Percentiles rank a stretch among this genome's conserved stretches.
Conservation (phyloP, 2,113 vertebrate genomes). For the Bungarus multicinctus region DNA sequence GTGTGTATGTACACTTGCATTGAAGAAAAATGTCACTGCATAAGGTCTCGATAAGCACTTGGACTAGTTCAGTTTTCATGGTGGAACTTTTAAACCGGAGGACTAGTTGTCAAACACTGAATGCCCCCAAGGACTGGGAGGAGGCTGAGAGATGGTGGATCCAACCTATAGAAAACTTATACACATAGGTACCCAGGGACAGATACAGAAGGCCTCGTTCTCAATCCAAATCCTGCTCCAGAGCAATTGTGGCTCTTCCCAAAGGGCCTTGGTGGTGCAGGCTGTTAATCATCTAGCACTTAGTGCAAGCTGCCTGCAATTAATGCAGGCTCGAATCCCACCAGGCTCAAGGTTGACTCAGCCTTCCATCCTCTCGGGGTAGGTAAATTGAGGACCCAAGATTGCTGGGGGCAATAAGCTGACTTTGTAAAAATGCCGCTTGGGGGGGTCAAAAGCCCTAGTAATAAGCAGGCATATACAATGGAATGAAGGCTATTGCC, state of each 20-base stretch:
- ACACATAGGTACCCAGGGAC: neutral
- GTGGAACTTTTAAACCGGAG: neutral
- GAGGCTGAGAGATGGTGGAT: neutral
- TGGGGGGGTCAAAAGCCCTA: too few species aligned
- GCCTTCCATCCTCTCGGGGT: too few species aligned
- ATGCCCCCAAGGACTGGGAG: neutral
- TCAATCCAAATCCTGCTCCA: neutral
- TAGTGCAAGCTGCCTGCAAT: too few species aligned
- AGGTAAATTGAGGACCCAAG: too few species aligned
- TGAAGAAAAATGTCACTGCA: neutral
- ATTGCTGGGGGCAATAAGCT: too few species aligned
- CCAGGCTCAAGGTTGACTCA: too few species aligned
- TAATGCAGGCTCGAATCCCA: too few species aligned
- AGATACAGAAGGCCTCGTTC: neutral
- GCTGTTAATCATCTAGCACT: too few species aligned
- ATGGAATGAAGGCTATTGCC: too few species aligned
- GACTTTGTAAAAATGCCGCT: too few species aligned
- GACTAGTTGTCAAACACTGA: neutral
- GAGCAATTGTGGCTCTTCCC: neutral
- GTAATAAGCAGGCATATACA: too few species aligned
- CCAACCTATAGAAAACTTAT: neutral
- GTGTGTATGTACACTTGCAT: neutral
- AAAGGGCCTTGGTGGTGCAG: too few species aligned
- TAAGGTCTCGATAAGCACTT: neutral
- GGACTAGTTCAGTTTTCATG: neutral